These are phyloP conservation scores for Tetramorium bicarinatum DNA, from an alignment of 2,888 invertebrate species.

Conservation along the genomic window DNA sequence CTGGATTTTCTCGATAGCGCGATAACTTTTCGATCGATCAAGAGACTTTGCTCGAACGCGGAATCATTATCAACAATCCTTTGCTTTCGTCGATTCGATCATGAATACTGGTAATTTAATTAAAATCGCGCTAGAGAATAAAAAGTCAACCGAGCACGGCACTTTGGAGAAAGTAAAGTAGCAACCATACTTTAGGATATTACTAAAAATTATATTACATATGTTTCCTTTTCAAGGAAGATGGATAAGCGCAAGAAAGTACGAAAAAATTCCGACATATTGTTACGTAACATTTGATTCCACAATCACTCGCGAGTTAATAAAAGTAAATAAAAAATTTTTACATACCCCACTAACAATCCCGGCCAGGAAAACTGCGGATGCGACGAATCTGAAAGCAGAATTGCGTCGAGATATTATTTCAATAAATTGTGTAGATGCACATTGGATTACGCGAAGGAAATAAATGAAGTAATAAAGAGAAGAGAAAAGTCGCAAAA, in stretches of 20 bases:
- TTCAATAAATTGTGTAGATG: neutral
- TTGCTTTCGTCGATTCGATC: neutral
- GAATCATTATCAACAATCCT: neutral
- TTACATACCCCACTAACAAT: constrained; percentile 87
- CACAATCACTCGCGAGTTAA: constrained; percentile 7
- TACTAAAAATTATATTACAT: neutral
- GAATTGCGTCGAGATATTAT: constrained; percentile 66
- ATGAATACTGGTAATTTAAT: neutral
- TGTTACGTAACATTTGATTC: neutral
- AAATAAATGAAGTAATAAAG: neutral
- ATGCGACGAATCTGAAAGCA: constrained; percentile 87
- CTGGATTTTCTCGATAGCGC: too few relatives aligned
- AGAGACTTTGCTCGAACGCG: neutral
- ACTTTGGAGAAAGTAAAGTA: neutral
- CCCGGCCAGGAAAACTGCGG: constrained; percentile 86
- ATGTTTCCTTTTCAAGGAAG: neutral
- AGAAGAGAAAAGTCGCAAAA: neutral
- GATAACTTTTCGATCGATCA: neutral
- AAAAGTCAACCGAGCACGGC: neutral
- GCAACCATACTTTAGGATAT: neutral
- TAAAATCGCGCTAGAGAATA: neutral
- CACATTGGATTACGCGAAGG: too few relatives aligned
- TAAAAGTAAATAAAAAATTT: neutral
- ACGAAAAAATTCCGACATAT: neutral
- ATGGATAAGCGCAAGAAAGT: neutral